Base-by-base conservation (phyloP, 2,888 invertebrate species). In the Deilephila elpenor region DNA sequence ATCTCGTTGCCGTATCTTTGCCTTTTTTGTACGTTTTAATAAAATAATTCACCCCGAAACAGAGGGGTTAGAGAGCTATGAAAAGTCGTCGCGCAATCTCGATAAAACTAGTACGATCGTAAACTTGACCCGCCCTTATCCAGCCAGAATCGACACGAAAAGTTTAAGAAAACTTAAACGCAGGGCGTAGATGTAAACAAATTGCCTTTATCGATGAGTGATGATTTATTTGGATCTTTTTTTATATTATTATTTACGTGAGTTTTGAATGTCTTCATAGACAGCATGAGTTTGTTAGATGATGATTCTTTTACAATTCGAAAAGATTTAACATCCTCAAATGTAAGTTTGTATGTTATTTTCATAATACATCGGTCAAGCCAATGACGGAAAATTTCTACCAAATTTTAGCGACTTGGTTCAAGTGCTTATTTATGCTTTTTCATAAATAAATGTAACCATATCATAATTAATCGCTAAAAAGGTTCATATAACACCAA, bases 41-140 rank as follows among this genome's bases (percentile, higher is more conserved):
- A 89, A 90, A 90, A 89, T 89, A 91, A 90, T 86, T 91, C 86
- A 89, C 84, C 82, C 86, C 86, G 84, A 90, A 90, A 88, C 83
- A 88, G 84, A 83, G 83, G 86, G 87, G 84, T 80, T 81, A 88
- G 86, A 89, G 88, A 87, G 88, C 89, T 87, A 89, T 87, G 88
- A 88, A 89, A 87, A 87, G 84, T 86, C 86, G 85, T 85, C 80
- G 87, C 87, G 85, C 89, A 91, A 93, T 93, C 92, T 90, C 90
- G 92, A 93, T 93, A 92, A 92, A 92, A 89, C 89, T 85, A 86
- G 88, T 84, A 79, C 85, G 88, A 88, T 92, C 90, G 89, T 93
- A 93, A 93, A 92, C 88, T 89, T 89, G 90, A 91, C 93, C 93
- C 90, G 86, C 85, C 80, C 83, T 90, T 92, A 91, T 91, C 91